These are phyloP conservation scores for Gallinago undulata DNA, from an alignment of 2,113 vertebrate species.

Conservation along the genomic window DNA sequence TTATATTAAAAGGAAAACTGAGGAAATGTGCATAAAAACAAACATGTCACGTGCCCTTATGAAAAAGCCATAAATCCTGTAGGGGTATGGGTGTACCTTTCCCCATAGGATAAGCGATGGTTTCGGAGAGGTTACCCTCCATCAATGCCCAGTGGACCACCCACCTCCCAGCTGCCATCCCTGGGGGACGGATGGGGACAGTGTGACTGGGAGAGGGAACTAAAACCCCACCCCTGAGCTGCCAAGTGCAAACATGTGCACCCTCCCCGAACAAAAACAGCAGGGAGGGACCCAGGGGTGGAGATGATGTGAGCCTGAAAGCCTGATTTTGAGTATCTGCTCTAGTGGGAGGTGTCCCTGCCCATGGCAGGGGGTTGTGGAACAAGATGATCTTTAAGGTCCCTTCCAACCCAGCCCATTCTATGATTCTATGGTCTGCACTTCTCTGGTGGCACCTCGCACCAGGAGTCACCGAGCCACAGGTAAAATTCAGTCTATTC, in stretches of 20 bases:
- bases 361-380: neutral
- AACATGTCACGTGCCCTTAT: neutral
- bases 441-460: neutral
- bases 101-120: neutral
- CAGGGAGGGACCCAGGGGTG: neutral
- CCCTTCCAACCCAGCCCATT: neutral
- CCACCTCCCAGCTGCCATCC: neutral
- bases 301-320: neutral
- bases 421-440: neutral
- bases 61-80: neutral
- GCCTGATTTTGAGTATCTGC: neutral
- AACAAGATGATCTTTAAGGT: neutral
- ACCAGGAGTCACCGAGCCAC: neutral
- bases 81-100: neutral
- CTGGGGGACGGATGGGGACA: neutral
- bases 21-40: neutral
- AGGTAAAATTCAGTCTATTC: neutral
- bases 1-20: neutral
- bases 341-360: neutral
- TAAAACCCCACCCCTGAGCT: neutral
- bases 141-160: fast-evolving
- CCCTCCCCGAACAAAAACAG: fast-evolving
- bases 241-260: neutral
- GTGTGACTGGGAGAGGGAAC: neutral
- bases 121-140: neutral